Evolutionary conservation across 1,140 invertebrate genomes (phyloP).

Genomic region (Drosophila lacertosa): DNA sequence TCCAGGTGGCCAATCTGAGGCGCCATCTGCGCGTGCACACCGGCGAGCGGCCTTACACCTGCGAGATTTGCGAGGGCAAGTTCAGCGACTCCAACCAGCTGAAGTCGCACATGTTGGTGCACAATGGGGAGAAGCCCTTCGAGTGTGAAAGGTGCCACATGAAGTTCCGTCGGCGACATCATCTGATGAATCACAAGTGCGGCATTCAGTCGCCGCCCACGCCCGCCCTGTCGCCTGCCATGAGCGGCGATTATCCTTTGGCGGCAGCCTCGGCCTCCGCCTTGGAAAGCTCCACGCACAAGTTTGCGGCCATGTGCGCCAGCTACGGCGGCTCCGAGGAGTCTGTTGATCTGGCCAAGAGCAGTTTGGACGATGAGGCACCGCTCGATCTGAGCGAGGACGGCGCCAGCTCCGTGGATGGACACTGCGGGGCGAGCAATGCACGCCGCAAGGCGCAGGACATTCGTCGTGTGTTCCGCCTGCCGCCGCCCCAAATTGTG

Average conservation of each 20-base stretch:
- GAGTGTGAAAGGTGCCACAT: constrained; percentile 90
- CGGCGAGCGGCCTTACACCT: constrained; percentile 96
- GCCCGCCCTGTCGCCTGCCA: constrained; percentile 67
- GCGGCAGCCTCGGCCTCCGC: constrained; percentile 56
- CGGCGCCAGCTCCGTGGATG: constrained; percentile 65
- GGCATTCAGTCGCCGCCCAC: constrained; percentile 84
- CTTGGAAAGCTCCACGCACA: constrained; percentile 55
- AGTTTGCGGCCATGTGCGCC: constrained; percentile 69
- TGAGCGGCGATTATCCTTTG: constrained; percentile 67
- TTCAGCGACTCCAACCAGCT: constrained; percentile 98
- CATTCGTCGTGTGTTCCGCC: constrained; percentile 84
- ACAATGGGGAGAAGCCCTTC: constrained; percentile 95
- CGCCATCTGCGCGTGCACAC: constrained; percentile 97
- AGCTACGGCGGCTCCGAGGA: constrained; percentile 76
- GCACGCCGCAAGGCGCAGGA: constrained; percentile 85
- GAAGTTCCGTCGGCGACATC: constrained; percentile 92
- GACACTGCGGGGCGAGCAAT: constrained; percentile 60
- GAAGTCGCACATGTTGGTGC: constrained; percentile 95
- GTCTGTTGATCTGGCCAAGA: constrained; percentile 67
- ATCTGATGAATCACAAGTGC: constrained; percentile 94
- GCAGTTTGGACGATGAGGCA: constrained; percentile 64
- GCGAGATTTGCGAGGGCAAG: constrained; percentile 93
- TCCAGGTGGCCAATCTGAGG: constrained; percentile 96
- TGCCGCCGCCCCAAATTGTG: constrained; percentile 72
- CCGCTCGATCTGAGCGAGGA: constrained; percentile 77